These are phyloP conservation scores for Hyla sarda DNA, from an alignment of 2,113 vertebrate species.

Conservation along the genomic window DNA sequence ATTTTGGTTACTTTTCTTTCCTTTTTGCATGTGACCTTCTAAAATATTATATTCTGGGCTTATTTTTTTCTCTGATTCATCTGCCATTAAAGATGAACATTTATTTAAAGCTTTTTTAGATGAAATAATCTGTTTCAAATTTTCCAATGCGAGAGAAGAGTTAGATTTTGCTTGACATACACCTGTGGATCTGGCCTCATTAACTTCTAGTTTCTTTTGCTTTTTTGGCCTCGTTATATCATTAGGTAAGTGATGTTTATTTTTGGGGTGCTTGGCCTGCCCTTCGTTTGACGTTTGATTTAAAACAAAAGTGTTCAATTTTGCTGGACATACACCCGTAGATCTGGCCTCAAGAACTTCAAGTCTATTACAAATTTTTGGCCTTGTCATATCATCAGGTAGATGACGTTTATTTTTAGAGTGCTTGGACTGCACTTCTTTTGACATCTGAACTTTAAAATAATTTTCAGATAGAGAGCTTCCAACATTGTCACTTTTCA, in stretches of 20 bases:
- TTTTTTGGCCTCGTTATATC: neutral
- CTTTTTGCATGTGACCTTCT: neutral
- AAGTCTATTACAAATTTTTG: too few relatives aligned
- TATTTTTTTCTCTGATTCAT: neutral
- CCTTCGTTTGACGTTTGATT: too few relatives aligned
- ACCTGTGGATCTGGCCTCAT: neutral
- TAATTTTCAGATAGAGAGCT: neutral
- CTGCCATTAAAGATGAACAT: neutral
- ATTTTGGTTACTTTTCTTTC: neutral
- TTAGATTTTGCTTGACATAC: neutral
- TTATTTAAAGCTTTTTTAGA: neutral
- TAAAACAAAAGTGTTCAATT: too few relatives aligned
- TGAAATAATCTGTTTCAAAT: neutral
- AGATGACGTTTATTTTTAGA: too few relatives aligned
- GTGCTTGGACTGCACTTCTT: neutral
- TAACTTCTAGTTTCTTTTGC: neutral
- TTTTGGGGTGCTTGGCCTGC: neutral
- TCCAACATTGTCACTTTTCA: neutral
- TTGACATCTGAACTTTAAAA: neutral
- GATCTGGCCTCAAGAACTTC: too few relatives aligned
- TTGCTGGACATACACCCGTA: too few relatives aligned
- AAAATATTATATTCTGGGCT: neutral
- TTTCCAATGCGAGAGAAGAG: neutral
- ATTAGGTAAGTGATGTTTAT: neutral
- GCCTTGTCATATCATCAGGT: too few relatives aligned